Base-by-base conservation (phyloP, 2,797 vertebrate genomes). In the Epinephelus awoara region DNA sequence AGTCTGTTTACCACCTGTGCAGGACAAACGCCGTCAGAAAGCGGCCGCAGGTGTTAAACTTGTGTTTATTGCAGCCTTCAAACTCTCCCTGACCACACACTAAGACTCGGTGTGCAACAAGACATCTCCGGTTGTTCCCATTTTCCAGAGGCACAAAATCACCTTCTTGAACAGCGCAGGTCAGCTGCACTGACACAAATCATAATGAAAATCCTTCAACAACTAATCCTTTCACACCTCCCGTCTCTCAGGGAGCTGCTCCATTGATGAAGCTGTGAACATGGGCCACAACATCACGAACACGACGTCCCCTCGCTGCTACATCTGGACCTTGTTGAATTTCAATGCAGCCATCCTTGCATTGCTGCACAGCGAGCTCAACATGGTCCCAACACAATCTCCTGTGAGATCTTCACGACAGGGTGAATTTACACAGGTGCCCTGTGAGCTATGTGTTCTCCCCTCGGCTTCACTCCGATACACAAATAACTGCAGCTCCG, bases 381-480 rank as follows among this genome's bases (percentile, higher is more conserved):
- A n/a, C 27, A 34, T 3, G 25, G 52, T 73, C 63, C 42, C 46
- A n/a, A 75, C 69, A 66, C 56, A 65, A 62, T 69, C 75, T 61
- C 63, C 18, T 6, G 42, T 52, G 64, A 75, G 69, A 84, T 67
- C 50, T 81, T 75, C 58, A 9, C 80, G 82, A 82, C 72, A 44
- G 51, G 27, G 34, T 75, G 69, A 77, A 79, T 86, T 85, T 52
- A 65, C 52, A 71, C 55, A 46, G 59, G 61, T 77, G 70, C 80
- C 78, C 77, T 77, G 54, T 75, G 67, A 87, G 86, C 65, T 47
- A 11, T 76, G 78, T 79, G 82, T 84, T 87, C 71, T 80, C 74
- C 80, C 82, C 61, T 69, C 17, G n/a, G 82, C 80, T 64, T 73
- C 67, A 70, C 82, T 84, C 63, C 59, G 50, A 25, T 54, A 72